These are phyloP conservation scores for Petrolisthes cinctipes DNA, from an alignment of 2,888 invertebrate genomes.

Conservation along the genomic window DNA sequence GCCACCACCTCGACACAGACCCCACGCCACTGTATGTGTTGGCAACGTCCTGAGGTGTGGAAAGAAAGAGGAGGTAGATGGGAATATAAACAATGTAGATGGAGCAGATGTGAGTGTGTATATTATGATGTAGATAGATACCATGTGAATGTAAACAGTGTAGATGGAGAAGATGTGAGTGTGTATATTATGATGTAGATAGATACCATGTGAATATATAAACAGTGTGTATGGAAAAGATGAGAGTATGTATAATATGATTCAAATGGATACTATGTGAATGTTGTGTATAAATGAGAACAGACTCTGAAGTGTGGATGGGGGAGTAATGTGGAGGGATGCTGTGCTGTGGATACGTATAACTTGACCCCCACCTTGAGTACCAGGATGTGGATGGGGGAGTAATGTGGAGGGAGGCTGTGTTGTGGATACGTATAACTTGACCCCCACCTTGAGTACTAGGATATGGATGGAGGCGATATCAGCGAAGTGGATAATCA, in stretches of 20 bases:
- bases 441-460: slow-evolving; percentile 42
- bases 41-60: slow-evolving; percentile 44
- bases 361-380: not conserved
- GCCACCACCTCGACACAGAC: slow-evolving; percentile 50
- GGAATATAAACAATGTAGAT: not conserved
- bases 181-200: no score
- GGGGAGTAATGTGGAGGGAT: not conserved
- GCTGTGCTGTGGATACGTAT: no score
- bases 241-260: no score
- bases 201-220: no score
- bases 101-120: not conserved
- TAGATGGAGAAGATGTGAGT: no score
- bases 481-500: slow-evolving; percentile 60
- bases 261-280: no score
- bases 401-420: not conserved
- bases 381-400: not conserved
- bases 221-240: no score
- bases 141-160: no score
- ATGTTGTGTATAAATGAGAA: no score
- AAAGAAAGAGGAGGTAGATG: not conserved
- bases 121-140: no score
- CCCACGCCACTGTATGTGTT: slow-evolving; percentile 31
- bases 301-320: no score
- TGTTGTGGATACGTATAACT: no score
- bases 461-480: slow-evolving; percentile 61